Conservation (phyloP, 2,888 invertebrate species). For the Conchocele bisecta region DNA sequence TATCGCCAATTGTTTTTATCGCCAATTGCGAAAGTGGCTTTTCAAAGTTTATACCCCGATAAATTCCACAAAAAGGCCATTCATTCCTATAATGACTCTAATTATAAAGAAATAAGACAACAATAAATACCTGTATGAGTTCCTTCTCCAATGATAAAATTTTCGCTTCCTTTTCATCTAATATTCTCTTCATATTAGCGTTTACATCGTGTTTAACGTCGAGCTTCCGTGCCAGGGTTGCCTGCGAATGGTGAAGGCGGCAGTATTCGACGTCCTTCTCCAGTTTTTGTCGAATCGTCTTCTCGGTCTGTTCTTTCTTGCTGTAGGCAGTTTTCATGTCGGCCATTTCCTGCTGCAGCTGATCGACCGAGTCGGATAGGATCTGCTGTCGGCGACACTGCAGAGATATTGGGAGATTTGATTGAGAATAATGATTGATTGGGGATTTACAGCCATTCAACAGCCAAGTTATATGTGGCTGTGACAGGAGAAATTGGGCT, state of each 20-base stretch:
- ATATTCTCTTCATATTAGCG: slow-evolving; percentile 85
- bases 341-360: slow-evolving; percentile 91
- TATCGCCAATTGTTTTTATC: too few species aligned
- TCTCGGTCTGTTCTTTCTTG: slow-evolving; percentile 92
- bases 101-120: too few species aligned
- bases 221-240: slow-evolving; percentile 29
- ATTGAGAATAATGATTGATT: too few species aligned
- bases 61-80: too few species aligned
- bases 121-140: slow-evolving; percentile 74
- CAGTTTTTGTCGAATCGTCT: slow-evolving; percentile 91
- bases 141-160: slow-evolving; percentile 83
- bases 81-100: too few species aligned
- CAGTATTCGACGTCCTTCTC: slow-evolving; percentile 89
- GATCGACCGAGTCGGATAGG: slow-evolving; percentile 90
- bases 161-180: slow-evolving; percentile 88
- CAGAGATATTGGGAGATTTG: not conserved
- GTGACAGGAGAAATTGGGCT: too few species aligned
- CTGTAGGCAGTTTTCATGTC: slow-evolving; percentile 93
- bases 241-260: slow-evolving; percentile 55
- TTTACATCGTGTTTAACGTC: slow-evolving; percentile 48
- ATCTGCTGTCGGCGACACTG: slow-evolving; percentile 71
- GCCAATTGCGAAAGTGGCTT: too few species aligned
- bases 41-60: too few species aligned
- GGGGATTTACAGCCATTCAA: too few species aligned
- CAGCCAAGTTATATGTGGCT: too few species aligned